Percentiles rank a stretch among this genome's conserved stretches.
phyloP scores from a whole-genome alignment of 2,113 vertebrate species.

The Corythoichthys haematopterus region DNA sequence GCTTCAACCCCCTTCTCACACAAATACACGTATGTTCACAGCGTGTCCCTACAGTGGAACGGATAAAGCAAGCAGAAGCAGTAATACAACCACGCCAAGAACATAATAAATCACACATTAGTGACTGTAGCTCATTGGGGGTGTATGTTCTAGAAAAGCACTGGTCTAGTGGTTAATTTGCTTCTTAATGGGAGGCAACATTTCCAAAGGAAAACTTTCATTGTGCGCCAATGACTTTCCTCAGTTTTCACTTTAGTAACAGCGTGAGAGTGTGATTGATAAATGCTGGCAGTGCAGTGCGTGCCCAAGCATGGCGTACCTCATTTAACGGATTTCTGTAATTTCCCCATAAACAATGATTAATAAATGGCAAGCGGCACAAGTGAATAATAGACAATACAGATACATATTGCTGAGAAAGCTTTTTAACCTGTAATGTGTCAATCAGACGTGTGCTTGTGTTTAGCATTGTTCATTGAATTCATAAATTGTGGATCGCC shows the following conservation, averaged over 20 bases:
- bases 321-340: slow-evolving; percentile 59
- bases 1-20: slow-evolving; percentile 19
- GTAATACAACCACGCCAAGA: slow-evolving; percentile 45
- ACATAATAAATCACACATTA: slow-evolving; percentile 73
- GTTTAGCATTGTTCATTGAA: background rate
- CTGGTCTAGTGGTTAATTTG: slow-evolving; percentile 67
- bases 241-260: slow-evolving; percentile 64
- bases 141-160: slow-evolving; percentile 44
- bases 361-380: slow-evolving; percentile 55
- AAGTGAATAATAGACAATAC: slow-evolving; percentile 34
- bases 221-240: slow-evolving; percentile 71
- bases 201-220: slow-evolving; percentile 74
- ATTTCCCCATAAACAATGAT: slow-evolving; percentile 63
- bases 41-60: slow-evolving; percentile 14
- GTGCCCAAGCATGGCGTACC: slow-evolving; percentile 53
- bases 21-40: slow-evolving; percentile 12
- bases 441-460: slow-evolving; percentile 9
- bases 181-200: slow-evolving; percentile 72
- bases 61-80: slow-evolving; percentile 42
- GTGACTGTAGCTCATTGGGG: slow-evolving; percentile 24
- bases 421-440: slow-evolving; percentile 17
- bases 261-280: slow-evolving; percentile 69
- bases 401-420: slow-evolving; percentile 12
- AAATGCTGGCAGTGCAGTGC: slow-evolving; percentile 54
- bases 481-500: background rate